Conservation (phyloP, 35 echinoderm and acorn worm species). For the Ptychodera flava region DNA sequence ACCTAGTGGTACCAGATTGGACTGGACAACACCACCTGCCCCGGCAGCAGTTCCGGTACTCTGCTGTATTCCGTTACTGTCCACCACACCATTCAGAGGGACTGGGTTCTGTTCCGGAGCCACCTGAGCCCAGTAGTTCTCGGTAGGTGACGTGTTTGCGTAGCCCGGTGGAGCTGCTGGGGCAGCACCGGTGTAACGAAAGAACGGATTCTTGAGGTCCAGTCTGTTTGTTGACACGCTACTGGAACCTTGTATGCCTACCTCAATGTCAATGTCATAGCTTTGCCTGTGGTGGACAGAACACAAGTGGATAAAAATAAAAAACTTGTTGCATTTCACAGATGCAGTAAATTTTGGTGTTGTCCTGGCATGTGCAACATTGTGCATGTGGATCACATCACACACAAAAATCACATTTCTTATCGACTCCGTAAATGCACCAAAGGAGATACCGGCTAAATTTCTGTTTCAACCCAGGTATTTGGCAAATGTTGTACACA, state of each 20-base stretch:
- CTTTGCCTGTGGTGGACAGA: constrained; percentile 89
- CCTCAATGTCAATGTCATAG: constrained; percentile 96
- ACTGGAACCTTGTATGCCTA: constrained; percentile 50
- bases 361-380: too few species aligned
- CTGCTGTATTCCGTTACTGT: constrained; percentile 22
- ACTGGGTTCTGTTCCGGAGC: background rate
- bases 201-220: constrained; percentile 98
- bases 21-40: constrained; percentile 44
- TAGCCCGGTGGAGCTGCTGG: constrained; percentile 42
- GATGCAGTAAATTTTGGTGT: too few species aligned
- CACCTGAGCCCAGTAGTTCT: constrained; percentile 81
- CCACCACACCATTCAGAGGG: background rate
- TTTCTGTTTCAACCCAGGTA: too few species aligned
- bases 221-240: constrained; percentile 84
- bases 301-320: too few species aligned
- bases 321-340: too few species aligned
- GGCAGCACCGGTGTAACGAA: constrained; percentile 86
- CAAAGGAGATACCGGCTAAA: too few species aligned
- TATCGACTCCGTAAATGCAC: too few species aligned
- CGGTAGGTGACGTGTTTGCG: constrained; percentile 58
- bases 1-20: constrained; percentile 94
- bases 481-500: too few species aligned
- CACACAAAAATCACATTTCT: too few species aligned
- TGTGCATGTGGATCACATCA: too few species aligned
- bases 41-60: constrained; percentile 29